phyloP scores from a whole-genome alignment of 2,113 vertebrate genomes.

The Calyptommatus sinebrachiatus region DNA sequence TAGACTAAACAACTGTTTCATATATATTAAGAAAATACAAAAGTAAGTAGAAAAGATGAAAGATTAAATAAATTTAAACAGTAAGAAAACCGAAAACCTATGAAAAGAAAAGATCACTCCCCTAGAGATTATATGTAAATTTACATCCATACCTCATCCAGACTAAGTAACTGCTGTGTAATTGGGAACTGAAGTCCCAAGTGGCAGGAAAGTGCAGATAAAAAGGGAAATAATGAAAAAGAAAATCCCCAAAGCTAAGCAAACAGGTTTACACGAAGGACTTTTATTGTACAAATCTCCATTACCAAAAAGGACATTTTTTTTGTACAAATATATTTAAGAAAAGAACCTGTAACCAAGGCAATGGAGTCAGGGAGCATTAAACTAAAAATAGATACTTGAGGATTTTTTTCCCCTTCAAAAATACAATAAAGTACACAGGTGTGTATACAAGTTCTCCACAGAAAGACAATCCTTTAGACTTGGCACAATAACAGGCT shows the following conservation, averaged over 20 bases:
- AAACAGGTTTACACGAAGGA: not conserved
- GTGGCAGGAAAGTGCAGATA: too few relatives aligned
- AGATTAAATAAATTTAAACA: too few relatives aligned
- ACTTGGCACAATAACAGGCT: not conserved
- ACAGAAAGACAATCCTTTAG: accelerated
- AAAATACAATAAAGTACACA: conserved; percentile 25
- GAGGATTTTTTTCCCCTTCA: not conserved
- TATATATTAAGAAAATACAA: too few relatives aligned
- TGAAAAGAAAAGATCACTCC: too few relatives aligned
- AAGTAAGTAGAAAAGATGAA: too few relatives aligned
- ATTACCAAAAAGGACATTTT: conserved; percentile 2
- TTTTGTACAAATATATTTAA: conserved; percentile 18
- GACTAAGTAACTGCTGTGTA: too few relatives aligned
- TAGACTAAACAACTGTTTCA: too few relatives aligned
- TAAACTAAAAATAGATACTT: conserved; percentile 14
- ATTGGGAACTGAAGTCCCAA: too few relatives aligned
- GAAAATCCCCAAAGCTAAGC: not conserved
- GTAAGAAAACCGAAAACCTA: too few relatives aligned
- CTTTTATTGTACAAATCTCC: conserved; percentile 23
- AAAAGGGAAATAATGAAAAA: not conserved
- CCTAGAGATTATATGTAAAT: too few relatives aligned
- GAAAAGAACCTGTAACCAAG: not conserved
- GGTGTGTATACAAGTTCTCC: conserved; percentile 7
- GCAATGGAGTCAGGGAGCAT: not conserved
- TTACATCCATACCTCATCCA: too few relatives aligned